Evolutionary conservation across 1,140 invertebrate genomes (phyloP), one percentile per base, ranked within the genome.

Genomic region (Drosophila pallidifrons): DNA sequence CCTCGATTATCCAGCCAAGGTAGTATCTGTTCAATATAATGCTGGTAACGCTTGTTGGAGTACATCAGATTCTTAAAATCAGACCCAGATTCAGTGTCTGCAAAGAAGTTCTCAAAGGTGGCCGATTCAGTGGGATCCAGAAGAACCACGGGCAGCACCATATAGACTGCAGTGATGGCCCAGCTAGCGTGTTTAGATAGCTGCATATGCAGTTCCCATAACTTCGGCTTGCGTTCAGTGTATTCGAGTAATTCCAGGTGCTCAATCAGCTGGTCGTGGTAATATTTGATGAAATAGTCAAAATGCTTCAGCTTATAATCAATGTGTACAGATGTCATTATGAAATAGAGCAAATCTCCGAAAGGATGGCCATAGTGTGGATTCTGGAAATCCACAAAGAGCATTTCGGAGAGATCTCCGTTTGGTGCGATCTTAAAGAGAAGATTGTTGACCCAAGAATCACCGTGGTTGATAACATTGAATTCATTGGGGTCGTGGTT

Each of bases 371-470:
- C 81, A 46, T 64, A 91, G 64, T 68, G 71, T 2, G 83, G 79
- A 66, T 77, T 87, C 52, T 92, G 91, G 57, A 89, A 89, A 41
- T 92, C 91, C 13, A 92, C 81, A 47, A 87, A 92, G 15, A 75
- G 47, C 64, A 83, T 82, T 8, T 92, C 91, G 1, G 74, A 30
- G 1, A 89, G 10, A 68, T 94, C 93, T 1, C 90, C 92, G 6
- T 80, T 73, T 0, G 77, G 46, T 52, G 79, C 80, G 30, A 92
- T 79, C 46, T 92, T 91, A 52, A 96, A 95, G 35, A 96, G 82
- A 81, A 95, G 93, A 77, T 96, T 96, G 71, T 95, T 96, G 0
- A 94, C 90, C 95, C 95, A 96, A n/a, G 93, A 93, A 81, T 96
- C 95, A 2, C 95, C 95, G 65, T 96, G 95, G 75, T 93, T 94